phyloP scores from a whole-genome alignment of 64 coral and sea anemone species.

The Montipora cactus region DNA sequence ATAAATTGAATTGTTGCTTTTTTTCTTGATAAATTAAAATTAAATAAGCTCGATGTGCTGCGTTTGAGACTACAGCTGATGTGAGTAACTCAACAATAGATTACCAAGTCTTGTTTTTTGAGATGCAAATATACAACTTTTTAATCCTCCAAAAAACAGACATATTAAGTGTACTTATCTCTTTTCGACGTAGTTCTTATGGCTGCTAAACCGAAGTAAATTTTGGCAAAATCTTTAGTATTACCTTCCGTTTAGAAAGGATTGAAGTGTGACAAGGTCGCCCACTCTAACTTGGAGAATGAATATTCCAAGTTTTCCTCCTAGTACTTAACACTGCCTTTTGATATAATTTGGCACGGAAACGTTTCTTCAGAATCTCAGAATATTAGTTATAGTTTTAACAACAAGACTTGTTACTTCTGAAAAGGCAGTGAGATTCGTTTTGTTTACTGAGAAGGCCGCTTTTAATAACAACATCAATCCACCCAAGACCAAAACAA shows the following conservation, averaged over 20 bases:
- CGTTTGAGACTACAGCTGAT: not conserved
- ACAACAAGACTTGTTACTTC: no score
- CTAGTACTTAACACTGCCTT: no score
- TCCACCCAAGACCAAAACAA: no score
- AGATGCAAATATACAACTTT: not conserved
- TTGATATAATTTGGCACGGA: no score
- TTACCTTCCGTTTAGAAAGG: not conserved
- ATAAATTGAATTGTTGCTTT: not conserved
- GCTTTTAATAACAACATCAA: no score
- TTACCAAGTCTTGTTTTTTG: not conserved
- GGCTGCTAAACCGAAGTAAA: not conserved
- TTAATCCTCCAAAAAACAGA: not conserved
- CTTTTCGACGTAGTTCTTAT: not conserved
- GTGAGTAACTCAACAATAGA: not conserved
- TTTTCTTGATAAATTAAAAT: not conserved
- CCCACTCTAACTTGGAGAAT: not conserved
- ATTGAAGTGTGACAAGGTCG: not conserved
- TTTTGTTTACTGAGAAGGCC: no score
- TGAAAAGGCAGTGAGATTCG: no score
- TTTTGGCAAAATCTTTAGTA: not conserved
- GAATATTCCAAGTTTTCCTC: not conserved
- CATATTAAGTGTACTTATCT: not conserved
- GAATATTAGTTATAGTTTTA: no score
- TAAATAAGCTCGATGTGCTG: not conserved
- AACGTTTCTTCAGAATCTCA: no score